Percentiles rank a stretch among this genome's conserved stretches.
Conservation (phyloP, 2,113 vertebrate species). For the Gavialis gangeticus region DNA sequence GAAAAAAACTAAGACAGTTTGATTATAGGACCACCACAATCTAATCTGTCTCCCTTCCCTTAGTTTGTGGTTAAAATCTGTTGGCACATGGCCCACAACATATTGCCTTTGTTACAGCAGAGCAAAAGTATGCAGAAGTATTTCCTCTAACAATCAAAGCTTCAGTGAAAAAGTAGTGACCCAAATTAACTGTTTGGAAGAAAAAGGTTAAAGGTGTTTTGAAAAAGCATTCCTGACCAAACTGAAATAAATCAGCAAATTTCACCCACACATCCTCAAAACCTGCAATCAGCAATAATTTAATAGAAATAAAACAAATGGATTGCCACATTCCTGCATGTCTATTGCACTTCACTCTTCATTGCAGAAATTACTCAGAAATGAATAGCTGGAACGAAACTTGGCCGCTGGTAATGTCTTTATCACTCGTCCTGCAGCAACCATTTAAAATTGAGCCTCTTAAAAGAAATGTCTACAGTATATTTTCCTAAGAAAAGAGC, state of each 20-base stretch:
- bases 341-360: conserved; percentile 73
- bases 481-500: not conserved
- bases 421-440: conserved; percentile 66
- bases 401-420: conserved; percentile 67
- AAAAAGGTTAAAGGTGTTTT: conserved; percentile 72
- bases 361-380: conserved; percentile 72
- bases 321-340: conserved; percentile 72
- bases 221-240: conserved; percentile 70
- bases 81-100: conserved; percentile 67
- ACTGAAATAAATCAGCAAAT: conserved; percentile 64
- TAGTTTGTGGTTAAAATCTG: conserved; percentile 66
- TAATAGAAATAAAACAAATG: conserved; percentile 75
- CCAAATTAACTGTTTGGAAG: conserved; percentile 64
- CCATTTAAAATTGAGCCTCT: not conserved
- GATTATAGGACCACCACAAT: conserved; percentile 66
- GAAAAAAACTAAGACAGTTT: conserved; percentile 44
- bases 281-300: conserved; percentile 76
- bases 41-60: conserved; percentile 62
- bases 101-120: conserved; percentile 68
- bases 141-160: conserved; percentile 73
- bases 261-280: conserved; percentile 65
- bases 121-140: conserved; percentile 69
- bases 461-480: conserved; percentile 35
- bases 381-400: conserved; percentile 76
- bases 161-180: conserved; percentile 66